A percentile compares a stretch with the other conserved stretches of the same genome.
Evolutionary conservation across 2,797 vertebrate genomes (phyloP).

Genomic region (Etheostoma perlongum): DNA sequence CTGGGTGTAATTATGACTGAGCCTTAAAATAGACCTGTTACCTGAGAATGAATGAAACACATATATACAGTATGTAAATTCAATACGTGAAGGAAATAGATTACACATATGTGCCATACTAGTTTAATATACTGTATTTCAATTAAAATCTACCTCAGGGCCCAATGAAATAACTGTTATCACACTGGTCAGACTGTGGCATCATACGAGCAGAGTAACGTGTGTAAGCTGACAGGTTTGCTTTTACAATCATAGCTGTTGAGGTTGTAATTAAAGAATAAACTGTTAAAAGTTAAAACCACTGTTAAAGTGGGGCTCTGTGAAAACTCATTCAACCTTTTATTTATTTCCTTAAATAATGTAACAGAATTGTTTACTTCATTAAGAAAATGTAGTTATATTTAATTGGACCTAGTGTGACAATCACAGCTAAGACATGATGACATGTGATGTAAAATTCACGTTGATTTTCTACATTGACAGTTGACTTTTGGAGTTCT

Average conservation of each 20-base stretch:
- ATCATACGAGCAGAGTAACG: background rate
- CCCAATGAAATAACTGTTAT: slow-evolving; percentile 9
- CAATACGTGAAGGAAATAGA: slow-evolving; percentile 57
- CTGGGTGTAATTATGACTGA: slow-evolving; percentile 57
- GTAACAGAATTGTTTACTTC: background rate
- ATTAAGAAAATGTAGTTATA: background rate
- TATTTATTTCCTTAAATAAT: background rate
- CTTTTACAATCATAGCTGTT: slow-evolving; percentile 16
- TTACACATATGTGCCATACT: slow-evolving; percentile 59
- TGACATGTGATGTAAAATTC: background rate
- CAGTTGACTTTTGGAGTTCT: background rate
- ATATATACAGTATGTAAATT: slow-evolving; percentile 49
- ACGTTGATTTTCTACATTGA: background rate
- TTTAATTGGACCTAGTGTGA: background rate
- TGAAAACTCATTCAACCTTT: background rate
- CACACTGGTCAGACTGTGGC: background rate
- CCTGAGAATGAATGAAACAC: slow-evolving; percentile 55
- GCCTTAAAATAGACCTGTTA: slow-evolving; percentile 66
- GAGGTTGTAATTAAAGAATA: background rate
- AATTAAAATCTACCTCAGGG: slow-evolving; percentile 22
- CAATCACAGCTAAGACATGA: background rate
- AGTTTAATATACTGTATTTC: slow-evolving; percentile 37
- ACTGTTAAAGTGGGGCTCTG: background rate
- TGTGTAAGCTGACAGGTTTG: slow-evolving; percentile 1
- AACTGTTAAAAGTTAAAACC: too few relatives aligned